phyloP scores from a whole-genome alignment of 2,888 invertebrate genomes.

The Malthinus seriepunctatus region DNA sequence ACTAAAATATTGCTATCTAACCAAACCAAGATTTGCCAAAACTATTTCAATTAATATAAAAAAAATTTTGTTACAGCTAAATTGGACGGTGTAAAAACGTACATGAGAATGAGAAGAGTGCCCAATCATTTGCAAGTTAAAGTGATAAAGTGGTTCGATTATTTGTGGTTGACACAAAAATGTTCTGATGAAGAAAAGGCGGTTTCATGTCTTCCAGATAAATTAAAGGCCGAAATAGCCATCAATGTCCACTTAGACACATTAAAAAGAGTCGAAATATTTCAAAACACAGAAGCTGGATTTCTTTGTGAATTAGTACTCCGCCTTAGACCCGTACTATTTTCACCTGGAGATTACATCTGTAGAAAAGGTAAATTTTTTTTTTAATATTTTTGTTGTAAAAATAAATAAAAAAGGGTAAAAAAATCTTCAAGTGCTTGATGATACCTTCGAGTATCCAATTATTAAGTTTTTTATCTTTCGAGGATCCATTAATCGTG shows the following conservation, averaged over 20 bases:
- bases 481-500: too few relatives aligned
- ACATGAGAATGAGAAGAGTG: conserved; percentile 96
- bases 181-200: conserved; percentile 97
- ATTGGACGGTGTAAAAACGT: conserved; percentile 97
- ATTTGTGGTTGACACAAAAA: conserved; percentile 98
- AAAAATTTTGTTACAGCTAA: conserved; percentile 75
- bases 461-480: too few relatives aligned
- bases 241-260: conserved; percentile 99
- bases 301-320: conserved; percentile 97
- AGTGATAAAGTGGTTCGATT: conserved; percentile 99
- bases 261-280: conserved; percentile 95
- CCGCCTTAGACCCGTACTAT: conserved; percentile 90
- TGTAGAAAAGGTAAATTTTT: conserved; percentile 89
- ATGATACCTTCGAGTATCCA: too few relatives aligned
- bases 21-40: neutral
- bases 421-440: neutral
- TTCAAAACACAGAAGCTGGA: conserved; percentile 99
- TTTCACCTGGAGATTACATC: conserved; percentile 98
- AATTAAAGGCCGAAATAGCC: conserved; percentile 98
- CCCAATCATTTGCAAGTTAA: conserved; percentile 95
- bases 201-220: conserved; percentile 94
- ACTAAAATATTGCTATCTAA: conserved; percentile 3
- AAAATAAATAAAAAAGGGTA: neutral
- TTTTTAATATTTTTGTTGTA: neutral
- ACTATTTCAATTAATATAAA: neutral